Base-by-base conservation (phyloP, 2,113 vertebrate species). In the Malurus cyaneus region DNA sequence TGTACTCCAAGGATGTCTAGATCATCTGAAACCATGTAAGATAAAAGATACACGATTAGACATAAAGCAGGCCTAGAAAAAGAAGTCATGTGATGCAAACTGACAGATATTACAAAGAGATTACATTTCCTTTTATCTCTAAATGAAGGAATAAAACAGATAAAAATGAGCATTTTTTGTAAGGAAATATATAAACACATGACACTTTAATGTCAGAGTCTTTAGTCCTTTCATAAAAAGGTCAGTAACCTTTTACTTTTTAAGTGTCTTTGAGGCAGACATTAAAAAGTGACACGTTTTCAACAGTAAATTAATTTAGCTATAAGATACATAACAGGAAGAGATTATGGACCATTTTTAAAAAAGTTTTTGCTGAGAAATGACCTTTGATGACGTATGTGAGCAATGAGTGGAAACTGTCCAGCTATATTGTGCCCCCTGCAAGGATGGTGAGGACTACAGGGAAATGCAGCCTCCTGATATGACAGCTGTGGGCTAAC, bases 21-120 rank as follows among this genome's bases (percentile, higher is more conserved):
- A 77, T 94, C 60, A 88, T 90, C 67, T 95, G 92, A 94, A 96
- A 80, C 84, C 47, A 39, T 44, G 5, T 14, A 36, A 91, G 34
- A 56, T 54, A 73, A 77, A 88, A 87, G 14, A 79, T 49, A 8
- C 5, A 67, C 65, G 18, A 52, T 64, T 44, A 83, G 19, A 64
- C 28, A 71, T 41, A 88, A 95, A 93, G 56, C 31, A 56, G 60
- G 54, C 80, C 64, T 78, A 70, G 67, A 67, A 84, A 87, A 86
- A 77, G 20, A 44, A 73, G 21, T 31, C 79, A 84, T 89, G 49
- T 81, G 95, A 86, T 92, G 19, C 2, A 5, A 94, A 67, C 6
- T 80, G 72, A 46, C 29, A 59, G 59, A 84, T 42, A 46, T 32
- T 20, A 73, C 23, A 60, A 62, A 46, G 32, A 56, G 3, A 71